Evolutionary conservation across 2,113 vertebrate species (phyloP).

Genomic region (Loxodonta africana): DNA sequence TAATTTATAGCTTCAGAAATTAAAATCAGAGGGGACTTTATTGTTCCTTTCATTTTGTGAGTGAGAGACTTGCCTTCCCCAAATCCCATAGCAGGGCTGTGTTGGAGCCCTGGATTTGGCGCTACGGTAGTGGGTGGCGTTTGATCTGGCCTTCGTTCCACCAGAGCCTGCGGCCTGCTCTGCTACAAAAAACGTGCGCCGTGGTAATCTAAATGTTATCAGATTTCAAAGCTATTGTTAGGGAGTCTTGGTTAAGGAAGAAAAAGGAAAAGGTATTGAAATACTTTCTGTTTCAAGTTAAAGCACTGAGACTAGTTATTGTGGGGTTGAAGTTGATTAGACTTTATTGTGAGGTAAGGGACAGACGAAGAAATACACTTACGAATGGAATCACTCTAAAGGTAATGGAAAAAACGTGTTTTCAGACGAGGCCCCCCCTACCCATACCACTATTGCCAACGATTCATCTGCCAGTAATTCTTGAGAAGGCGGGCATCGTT

Average conservation of each 20-base stretch:
- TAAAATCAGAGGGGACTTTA: neutral
- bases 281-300: neutral
- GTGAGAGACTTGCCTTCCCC: neutral
- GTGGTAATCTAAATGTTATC: neutral
- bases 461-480: rapidly evolving
- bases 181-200: neutral
- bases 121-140: too few relatives aligned
- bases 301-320: neutral
- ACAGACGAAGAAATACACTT: neutral
- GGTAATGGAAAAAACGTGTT: neutral
- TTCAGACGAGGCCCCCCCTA: neutral
- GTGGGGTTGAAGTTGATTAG: neutral
- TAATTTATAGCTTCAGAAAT: neutral
- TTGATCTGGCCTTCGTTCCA: rapidly evolving
- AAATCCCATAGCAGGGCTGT: neutral
- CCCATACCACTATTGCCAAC: rapidly evolving
- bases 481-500: rapidly evolving
- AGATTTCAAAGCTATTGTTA: neutral
- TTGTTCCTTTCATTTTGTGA: neutral
- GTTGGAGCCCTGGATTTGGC: neutral
- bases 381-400: neutral
- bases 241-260: neutral
- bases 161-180: neutral
- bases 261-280: neutral
- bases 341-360: neutral